A percentile compares a stretch with the other conserved stretches of the same genome.
These are phyloP conservation scores for Homarus gammarus DNA, from an alignment of 2,888 invertebrate genomes.

Conservation along the genomic window DNA sequence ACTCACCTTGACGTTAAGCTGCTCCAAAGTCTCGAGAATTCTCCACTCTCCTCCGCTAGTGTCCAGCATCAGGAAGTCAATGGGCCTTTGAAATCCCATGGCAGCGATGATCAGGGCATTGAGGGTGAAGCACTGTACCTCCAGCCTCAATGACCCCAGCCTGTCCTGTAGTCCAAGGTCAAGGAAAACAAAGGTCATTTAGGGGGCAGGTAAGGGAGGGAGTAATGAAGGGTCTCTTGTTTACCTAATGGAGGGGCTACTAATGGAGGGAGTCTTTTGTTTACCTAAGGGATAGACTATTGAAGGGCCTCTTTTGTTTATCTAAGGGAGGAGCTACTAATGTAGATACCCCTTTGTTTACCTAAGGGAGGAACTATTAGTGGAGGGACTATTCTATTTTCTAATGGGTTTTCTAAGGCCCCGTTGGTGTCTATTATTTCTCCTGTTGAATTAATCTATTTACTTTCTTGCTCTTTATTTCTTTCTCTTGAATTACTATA, in stretches of 20 bases:
- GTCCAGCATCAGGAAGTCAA: slow-evolving; percentile 53
- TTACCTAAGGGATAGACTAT: background rate
- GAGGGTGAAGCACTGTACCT: slow-evolving; percentile 63
- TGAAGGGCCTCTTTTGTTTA: too few relatives aligned
- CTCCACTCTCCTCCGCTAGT: slow-evolving; percentile 47
- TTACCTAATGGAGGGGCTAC: background rate
- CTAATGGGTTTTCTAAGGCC: too few relatives aligned
- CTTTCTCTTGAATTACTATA: too few relatives aligned
- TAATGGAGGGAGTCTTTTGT: background rate
- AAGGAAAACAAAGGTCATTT: background rate
- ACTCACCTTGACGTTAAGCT: slow-evolving; percentile 16
- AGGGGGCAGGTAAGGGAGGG: background rate
- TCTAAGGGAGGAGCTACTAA: too few relatives aligned
- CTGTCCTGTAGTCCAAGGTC: slow-evolving; percentile 35
- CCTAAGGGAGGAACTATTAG: too few relatives aligned
- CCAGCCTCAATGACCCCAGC: background rate
- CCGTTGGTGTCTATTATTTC: too few relatives aligned
- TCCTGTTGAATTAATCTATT: too few relatives aligned
- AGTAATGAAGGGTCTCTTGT: background rate
- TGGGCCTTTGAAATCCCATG: background rate
- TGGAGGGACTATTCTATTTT: too few relatives aligned
- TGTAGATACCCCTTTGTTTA: too few relatives aligned
- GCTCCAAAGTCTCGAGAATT: slow-evolving; percentile 31
- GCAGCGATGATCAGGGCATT: slow-evolving; percentile 51
- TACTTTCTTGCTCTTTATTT: too few relatives aligned